Evolutionary conservation across 1,140 invertebrate species (phyloP).

Genomic region (Carcinoscorpius rotundicauda): DNA sequence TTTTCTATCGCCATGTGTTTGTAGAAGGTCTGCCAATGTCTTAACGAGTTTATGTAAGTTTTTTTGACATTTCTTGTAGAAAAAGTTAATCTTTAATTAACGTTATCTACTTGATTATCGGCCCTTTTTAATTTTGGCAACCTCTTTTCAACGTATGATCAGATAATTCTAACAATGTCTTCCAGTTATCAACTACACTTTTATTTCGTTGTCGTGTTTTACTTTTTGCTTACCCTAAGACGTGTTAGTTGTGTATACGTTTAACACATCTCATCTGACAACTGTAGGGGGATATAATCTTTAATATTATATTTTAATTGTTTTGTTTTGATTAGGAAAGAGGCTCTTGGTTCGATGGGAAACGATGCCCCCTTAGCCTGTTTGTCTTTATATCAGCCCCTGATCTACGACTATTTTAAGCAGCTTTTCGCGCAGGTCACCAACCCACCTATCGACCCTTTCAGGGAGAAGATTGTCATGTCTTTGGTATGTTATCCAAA

Average conservation of each 20-base stretch:
- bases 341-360: slow-evolving; percentile 97
- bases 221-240: neutral
- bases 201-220: too few species aligned
- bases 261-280: neutral
- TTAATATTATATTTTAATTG: slow-evolving; percentile 8
- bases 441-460: slow-evolving; percentile 99
- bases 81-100: too few species aligned
- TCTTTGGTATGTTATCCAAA: slow-evolving; percentile 51
- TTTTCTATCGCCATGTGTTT: too few species aligned
- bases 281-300: slow-evolving; percentile 12
- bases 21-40: too few species aligned
- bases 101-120: too few species aligned
- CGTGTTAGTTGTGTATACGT: neutral
- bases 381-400: slow-evolving; percentile 83
- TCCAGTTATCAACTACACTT: too few species aligned
- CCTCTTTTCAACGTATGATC: too few species aligned
- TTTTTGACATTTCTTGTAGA: too few species aligned
- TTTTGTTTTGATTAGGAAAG: slow-evolving; percentile 57
- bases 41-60: too few species aligned
- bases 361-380: slow-evolving; percentile 96
- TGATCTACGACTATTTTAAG: slow-evolving; percentile 96
- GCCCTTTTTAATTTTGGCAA: too few species aligned
- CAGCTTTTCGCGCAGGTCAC: slow-evolving; percentile 99
- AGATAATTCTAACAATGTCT: too few species aligned
- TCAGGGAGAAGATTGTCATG: slow-evolving; percentile 98